These are phyloP conservation scores for Alosa alosa DNA, from an alignment of 2,113 vertebrate species.

Conservation along the genomic window DNA sequence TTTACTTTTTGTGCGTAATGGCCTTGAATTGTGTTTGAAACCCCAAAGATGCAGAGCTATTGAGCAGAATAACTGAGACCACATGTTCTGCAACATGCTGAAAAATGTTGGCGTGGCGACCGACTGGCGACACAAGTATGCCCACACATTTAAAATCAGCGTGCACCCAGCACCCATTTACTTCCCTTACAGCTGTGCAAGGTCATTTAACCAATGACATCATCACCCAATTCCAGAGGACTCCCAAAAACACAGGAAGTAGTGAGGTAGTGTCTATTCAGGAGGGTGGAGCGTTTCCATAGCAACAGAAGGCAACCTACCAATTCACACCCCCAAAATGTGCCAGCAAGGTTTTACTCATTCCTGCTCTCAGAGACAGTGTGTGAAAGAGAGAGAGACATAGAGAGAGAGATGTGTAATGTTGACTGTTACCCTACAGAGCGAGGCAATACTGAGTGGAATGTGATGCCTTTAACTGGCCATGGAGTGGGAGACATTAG, in stretches of 20 bases:
- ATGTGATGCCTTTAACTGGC: not conserved
- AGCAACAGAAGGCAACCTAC: not conserved
- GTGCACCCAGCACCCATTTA: not conserved
- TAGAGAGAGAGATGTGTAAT: not conserved
- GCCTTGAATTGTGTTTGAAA: not conserved
- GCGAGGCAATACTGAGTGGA: not conserved
- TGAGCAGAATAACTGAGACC: not conserved
- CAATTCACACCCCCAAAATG: not conserved
- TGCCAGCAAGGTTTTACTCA: not conserved
- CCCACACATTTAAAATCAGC: not conserved
- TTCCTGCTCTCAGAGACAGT: not conserved
- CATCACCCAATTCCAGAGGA: not conserved
- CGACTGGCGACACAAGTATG: not conserved
- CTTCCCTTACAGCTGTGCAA: not conserved
- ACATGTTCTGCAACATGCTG: not conserved
- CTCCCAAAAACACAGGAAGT: not conserved
- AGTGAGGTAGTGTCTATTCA: slow-evolving; percentile 3
- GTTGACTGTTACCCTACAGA: not conserved
- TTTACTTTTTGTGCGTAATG: not conserved
- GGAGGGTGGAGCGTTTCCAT: not conserved
- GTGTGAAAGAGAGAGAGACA: not conserved
- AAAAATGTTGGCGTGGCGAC: not conserved
- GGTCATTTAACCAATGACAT: slow-evolving; percentile 1
- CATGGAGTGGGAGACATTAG: not conserved
- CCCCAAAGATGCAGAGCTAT: not conserved